Percentiles rank a stretch among this genome's conserved stretches.
Conservation (phyloP, 2,888 invertebrate genomes). For the Euplagia quadripunctaria region DNA sequence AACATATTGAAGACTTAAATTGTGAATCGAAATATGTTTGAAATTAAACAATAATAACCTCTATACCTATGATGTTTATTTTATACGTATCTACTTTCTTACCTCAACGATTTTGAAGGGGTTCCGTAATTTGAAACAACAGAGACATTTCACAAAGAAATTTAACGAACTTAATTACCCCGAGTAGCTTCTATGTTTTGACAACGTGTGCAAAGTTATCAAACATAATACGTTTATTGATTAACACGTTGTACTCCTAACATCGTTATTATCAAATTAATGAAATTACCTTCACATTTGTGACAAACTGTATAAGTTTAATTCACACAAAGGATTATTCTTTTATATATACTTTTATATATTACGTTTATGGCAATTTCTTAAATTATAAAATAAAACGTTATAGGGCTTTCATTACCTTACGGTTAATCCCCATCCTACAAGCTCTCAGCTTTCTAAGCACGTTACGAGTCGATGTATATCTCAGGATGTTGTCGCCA, state of each 20-base stretch:
- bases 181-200: not conserved
- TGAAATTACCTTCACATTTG: not conserved
- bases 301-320: not conserved
- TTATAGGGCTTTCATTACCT: no score
- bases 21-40: no score
- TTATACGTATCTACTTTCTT: not conserved
- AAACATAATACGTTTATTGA: not conserved
- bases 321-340: not conserved
- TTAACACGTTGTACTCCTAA: not conserved
- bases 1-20: no score
- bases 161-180: not conserved
- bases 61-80: not conserved
- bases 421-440: no score
- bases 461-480: no score
- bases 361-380: no score
- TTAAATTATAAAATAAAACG: no score
- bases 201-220: not conserved
- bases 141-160: not conserved
- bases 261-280: not conserved
- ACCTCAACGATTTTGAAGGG: not conserved
- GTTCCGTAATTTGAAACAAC: not conserved
- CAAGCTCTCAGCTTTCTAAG: no score
- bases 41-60: not conserved
- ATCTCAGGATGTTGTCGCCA: no score
- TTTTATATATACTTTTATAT: no score